These are phyloP conservation scores for Chondrilla cf. caribensis DNA, from an alignment of 37 sponge, comb jelly and placozoan species.

Conservation along the genomic window DNA sequence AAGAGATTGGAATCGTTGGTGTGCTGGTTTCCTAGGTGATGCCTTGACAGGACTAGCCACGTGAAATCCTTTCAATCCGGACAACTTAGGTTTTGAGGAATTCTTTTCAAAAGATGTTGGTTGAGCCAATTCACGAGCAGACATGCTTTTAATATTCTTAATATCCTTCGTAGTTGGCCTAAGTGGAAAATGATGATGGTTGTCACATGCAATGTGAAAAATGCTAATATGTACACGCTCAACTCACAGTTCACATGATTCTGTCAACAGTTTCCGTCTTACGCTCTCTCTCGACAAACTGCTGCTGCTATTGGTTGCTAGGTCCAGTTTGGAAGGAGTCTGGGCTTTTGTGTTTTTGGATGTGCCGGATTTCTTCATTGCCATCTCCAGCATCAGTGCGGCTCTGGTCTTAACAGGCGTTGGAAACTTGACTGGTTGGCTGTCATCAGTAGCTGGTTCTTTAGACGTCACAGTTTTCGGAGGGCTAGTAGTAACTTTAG, in stretches of 20 bases:
- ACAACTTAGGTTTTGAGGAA: background rate
- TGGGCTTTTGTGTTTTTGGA: too few species aligned
- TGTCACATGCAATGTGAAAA: background rate
- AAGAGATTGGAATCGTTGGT: slow-evolving; percentile 5
- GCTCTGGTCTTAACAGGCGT: background rate
- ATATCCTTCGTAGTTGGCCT: background rate
- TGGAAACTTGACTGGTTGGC: too few species aligned
- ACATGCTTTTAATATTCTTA: background rate
- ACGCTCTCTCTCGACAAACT: background rate
- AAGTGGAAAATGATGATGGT: too few species aligned
- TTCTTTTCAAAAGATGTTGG: slow-evolving; percentile 7
- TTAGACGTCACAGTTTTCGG: too few species aligned
- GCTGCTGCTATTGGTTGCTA: background rate
- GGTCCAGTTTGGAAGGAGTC: too few species aligned
- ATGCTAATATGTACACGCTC: too few species aligned
- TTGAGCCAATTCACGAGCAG: background rate
- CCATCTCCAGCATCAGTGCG: background rate
- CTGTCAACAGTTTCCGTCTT: background rate
- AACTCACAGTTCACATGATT: background rate
- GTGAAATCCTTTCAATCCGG: background rate
- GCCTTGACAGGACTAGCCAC: background rate
- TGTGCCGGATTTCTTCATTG: background rate
- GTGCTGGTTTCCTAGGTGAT: slow-evolving; percentile 17
- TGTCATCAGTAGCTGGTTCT: too few species aligned
- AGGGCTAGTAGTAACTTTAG: too few species aligned